Evolutionary conservation across 2,113 vertebrate species (phyloP).

Genomic region (Climacteris rufus): DNA sequence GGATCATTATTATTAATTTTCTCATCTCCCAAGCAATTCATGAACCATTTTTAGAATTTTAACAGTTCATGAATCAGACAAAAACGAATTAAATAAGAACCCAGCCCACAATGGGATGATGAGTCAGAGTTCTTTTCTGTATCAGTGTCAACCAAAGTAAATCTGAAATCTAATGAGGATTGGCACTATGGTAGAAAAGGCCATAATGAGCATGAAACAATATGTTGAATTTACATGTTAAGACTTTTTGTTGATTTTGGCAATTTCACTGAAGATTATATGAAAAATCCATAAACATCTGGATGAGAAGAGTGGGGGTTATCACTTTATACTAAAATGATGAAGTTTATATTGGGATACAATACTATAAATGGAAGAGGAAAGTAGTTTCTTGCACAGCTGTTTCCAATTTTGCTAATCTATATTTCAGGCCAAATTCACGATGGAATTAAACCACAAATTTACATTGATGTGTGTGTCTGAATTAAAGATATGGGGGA

Average conservation of each 20-base stretch:
- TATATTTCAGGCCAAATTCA: conserved; percentile 79
- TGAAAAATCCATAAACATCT: conserved; percentile 81
- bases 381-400: conserved; percentile 81
- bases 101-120: conserved; percentile 76
- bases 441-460: conserved; percentile 69
- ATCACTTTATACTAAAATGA: conserved; percentile 70
- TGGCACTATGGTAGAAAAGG: conserved; percentile 76
- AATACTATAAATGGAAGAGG: conserved; percentile 82
- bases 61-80: conserved; percentile 79
- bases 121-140: conserved; percentile 78
- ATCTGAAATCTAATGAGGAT: conserved; percentile 80
- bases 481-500: conserved; percentile 51
- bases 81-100: conserved; percentile 76
- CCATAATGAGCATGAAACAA: conserved; percentile 82
- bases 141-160: conserved; percentile 72
- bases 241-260: conserved; percentile 80
- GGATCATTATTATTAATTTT: conserved; percentile 83
- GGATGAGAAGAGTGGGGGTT: conserved; percentile 69
- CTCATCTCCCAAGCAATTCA: conserved; percentile 79
- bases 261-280: conserved; percentile 78
- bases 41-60: conserved; percentile 77
- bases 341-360: conserved; percentile 80
- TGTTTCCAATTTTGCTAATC: conserved; percentile 84
- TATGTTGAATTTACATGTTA: conserved; percentile 82
- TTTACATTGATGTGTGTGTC: conserved; percentile 68